Conservation (phyloP, 2,797 vertebrate species). For the Merluccius polli region DNA sequence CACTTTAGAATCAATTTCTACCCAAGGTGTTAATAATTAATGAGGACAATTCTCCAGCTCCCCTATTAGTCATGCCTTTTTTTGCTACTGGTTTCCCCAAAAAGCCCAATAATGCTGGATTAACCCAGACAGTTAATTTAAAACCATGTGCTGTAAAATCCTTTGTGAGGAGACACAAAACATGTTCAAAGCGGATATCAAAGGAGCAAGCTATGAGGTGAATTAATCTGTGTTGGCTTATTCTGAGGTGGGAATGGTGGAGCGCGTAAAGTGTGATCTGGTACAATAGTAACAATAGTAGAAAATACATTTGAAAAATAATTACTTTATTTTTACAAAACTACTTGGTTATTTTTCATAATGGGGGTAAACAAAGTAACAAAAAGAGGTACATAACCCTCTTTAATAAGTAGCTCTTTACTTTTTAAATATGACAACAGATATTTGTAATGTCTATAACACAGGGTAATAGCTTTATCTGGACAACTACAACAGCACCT, state of each 20-base stretch:
- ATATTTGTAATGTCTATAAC: background rate
- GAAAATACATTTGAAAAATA: background rate
- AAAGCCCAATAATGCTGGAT: conserved; percentile 58
- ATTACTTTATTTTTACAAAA: background rate
- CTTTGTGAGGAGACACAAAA: conserved; percentile 41
- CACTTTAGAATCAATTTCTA: conserved; percentile 60
- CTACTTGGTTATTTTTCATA: background rate
- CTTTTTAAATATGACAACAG: background rate
- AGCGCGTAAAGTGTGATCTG: too few species aligned
- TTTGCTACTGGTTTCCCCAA: conserved; percentile 54
- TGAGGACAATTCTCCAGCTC: conserved; percentile 61
- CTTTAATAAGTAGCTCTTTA: background rate
- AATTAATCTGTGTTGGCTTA: background rate
- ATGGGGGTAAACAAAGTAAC: background rate
- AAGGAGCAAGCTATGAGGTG: background rate
- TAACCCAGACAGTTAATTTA: conserved; percentile 38
- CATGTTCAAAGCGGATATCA: conserved; percentile 17
- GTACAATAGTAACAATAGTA: background rate
- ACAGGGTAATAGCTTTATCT: background rate
- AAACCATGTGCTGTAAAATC: conserved; percentile 41
- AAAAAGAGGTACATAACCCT: background rate
- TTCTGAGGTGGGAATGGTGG: background rate
- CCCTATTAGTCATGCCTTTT: conserved; percentile 63
- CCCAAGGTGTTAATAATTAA: conserved; percentile 64
- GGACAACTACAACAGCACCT: background rate